Conservation (phyloP, 2,797 vertebrate genomes). For the Phoebastria nigripes region DNA sequence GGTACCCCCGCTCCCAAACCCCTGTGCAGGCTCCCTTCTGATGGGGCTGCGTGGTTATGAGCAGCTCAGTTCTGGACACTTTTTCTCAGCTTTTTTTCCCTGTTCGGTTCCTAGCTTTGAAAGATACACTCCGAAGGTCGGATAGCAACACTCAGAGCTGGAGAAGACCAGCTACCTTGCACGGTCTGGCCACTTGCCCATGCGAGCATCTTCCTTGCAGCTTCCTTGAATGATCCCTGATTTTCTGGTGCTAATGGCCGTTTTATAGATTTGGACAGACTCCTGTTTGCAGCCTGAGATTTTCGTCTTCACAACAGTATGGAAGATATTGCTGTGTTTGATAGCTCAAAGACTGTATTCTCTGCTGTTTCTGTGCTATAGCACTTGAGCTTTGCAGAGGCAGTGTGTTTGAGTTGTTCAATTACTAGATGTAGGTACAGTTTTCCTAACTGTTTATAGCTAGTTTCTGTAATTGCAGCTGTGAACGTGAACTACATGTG, state of each 20-base stretch:
- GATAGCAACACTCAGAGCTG: background rate
- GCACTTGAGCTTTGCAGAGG: background rate
- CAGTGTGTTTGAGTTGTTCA: background rate
- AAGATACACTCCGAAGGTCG: accelerated
- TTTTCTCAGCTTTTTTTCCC: background rate
- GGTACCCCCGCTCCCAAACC: background rate
- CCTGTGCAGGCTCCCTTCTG: background rate
- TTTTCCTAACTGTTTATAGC: background rate
- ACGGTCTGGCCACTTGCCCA: background rate
- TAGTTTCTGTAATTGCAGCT: background rate
- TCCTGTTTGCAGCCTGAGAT: background rate
- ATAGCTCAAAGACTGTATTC: background rate
- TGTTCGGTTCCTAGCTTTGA: background rate
- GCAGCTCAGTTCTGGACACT: background rate
- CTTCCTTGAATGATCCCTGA: background rate
- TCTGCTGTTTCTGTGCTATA: background rate
- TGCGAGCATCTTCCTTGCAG: background rate
- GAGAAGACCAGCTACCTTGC: background rate
- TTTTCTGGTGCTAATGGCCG: background rate
- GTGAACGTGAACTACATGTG: background rate
- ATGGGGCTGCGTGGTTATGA: background rate
- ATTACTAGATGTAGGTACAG: background rate
- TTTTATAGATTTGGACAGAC: background rate
- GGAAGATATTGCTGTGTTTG: background rate
- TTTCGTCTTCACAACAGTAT: background rate